Conservation (phyloP, 2,888 invertebrate genomes). For the Dynastes tityus region DNA sequence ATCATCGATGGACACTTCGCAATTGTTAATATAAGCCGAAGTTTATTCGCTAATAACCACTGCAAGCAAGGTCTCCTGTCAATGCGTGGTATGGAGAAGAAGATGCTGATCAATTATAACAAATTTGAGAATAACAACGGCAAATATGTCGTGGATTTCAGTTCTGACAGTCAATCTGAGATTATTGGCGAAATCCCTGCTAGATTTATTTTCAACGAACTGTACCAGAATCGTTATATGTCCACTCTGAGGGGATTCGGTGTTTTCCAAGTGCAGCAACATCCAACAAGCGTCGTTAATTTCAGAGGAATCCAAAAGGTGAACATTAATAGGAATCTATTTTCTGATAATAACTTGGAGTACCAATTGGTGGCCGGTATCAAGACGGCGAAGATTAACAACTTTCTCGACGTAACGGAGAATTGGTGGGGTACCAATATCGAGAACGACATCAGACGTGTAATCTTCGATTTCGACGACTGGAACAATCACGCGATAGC, state of each 20-base stretch:
- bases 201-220: slow-evolving; percentile 83
- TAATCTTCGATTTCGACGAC: slow-evolving; percentile 98
- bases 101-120: slow-evolving; percentile 87
- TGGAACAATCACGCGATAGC: slow-evolving; percentile 99
- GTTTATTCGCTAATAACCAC: slow-evolving; percentile 87
- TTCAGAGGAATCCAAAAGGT: slow-evolving; percentile 97
- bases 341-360: slow-evolving; percentile 86
- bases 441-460: slow-evolving; percentile 81
- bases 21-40: slow-evolving; percentile 88
- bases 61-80: slow-evolving; percentile 88
- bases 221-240: slow-evolving; percentile 79
- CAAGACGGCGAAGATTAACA: slow-evolving; percentile 89
- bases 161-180: slow-evolving; percentile 93
- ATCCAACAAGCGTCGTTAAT: slow-evolving; percentile 89
- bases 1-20: slow-evolving; percentile 95
- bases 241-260: slow-evolving; percentile 64
- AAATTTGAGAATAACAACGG: slow-evolving; percentile 86
- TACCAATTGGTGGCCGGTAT: slow-evolving; percentile 96
- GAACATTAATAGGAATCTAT: slow-evolving; percentile 89
- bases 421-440: slow-evolving; percentile 97
- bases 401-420: slow-evolving; percentile 88
- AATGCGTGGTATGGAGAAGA: slow-evolving; percentile 97
- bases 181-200: slow-evolving; percentile 90
- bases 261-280: slow-evolving; percentile 67
- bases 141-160: slow-evolving; percentile 88